Base-by-base conservation (phyloP, 2,113 vertebrate species). In the Callocephalon fimbriatum region DNA sequence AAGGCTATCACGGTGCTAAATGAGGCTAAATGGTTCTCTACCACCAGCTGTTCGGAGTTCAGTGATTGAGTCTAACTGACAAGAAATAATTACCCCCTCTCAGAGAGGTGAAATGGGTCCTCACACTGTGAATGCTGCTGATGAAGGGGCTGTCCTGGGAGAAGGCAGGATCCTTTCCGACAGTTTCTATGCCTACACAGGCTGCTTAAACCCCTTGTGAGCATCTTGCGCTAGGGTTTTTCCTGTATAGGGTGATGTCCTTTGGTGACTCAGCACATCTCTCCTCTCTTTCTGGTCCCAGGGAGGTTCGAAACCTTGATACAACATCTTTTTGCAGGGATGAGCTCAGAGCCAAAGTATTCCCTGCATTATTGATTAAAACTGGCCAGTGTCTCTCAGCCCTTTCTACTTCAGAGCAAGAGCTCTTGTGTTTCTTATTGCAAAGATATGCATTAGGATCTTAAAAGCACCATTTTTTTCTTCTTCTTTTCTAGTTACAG, bases 1-100 rank as follows among this genome's bases (percentile, higher is more conserved):
- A 97, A 97, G 97, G 94, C 95, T 48, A 82, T 96, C 95, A 74
- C 11, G 31, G 82, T 90, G 93, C 95, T 93, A 95, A 98, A 97
- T 97, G 97, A 97, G 97, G 96, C 92, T 95, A 87, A 90, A 95
- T 95, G 96, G 77, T 96, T 91, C 90, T 75, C 26, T 71, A 45
- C 95, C 85, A 68, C 88, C 97, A 98, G 97, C 97, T 98, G 97
- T 29, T 87, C 47, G 42, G 95, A 75, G 95, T 37, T 93, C 86
- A 40, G 90, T 97, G 97, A 97, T 96, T 97, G 97, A 96, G 90
- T 25, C 90, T 92, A 62, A 70, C 78, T 95, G 97, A 93, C 85
- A 75, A 94, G 93, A 88, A 90, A 77, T 97, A 96, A 98, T 98
- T 96, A 78, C 87, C 96, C 91, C 77, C 96, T 96, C 95, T 95